These are phyloP conservation scores for Leptonema lineaticorne DNA, from an alignment of 1,140 invertebrate genomes.

Conservation along the genomic window DNA sequence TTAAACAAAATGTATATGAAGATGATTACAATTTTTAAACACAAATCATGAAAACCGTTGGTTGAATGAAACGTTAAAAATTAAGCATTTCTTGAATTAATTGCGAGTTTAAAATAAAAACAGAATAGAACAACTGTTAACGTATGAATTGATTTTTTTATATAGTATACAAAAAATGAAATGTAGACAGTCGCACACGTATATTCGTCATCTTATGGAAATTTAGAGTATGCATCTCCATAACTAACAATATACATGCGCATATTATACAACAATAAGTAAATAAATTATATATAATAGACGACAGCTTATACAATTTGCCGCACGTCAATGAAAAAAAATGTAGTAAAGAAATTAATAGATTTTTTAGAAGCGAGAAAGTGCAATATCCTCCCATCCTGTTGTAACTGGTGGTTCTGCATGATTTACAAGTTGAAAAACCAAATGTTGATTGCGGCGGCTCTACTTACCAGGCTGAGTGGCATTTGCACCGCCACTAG, in stretches of 20 bases:
- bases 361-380: neutral
- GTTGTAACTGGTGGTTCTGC: slow-evolving; percentile 42
- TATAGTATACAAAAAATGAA: neutral
- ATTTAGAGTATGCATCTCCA: too few species aligned
- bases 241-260: too few species aligned
- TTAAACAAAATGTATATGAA: neutral
- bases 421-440: slow-evolving; percentile 48
- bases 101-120: slow-evolving; percentile 6
- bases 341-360: slow-evolving; percentile 3
- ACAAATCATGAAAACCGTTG: neutral
- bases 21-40: neutral
- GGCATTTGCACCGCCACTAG: slow-evolving; percentile 41
- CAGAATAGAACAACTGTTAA: slow-evolving; percentile 8
- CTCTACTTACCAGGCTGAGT: slow-evolving; percentile 42
- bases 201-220: too few species aligned
- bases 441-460: slow-evolving; percentile 46
- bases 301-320: slow-evolving; percentile 8
- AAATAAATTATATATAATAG: neutral
- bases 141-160: neutral
- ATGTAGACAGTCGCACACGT: too few species aligned
- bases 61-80: slow-evolving; percentile 1
- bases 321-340: neutral
- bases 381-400: slow-evolving; percentile 14
- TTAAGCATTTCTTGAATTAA: neutral
- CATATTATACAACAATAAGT: neutral